Evolutionary conservation across 2,797 vertebrate species (phyloP).

Genomic region (Champsocephalus gunnari): DNA sequence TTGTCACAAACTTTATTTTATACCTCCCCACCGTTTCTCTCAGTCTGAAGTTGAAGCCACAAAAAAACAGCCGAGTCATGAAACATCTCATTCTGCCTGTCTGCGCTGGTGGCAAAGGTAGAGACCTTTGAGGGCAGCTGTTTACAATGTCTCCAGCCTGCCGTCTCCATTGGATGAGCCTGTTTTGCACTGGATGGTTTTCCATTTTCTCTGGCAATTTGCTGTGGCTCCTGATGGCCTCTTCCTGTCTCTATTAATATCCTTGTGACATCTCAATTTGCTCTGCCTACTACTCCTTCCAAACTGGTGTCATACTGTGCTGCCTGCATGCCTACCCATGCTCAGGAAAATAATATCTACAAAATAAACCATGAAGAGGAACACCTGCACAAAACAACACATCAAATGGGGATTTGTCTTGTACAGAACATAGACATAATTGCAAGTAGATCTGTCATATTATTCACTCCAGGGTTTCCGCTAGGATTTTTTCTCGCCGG

Average conservation of each 20-base stretch:
- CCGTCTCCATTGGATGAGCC: conserved; percentile 54
- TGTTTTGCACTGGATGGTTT: conserved; percentile 49
- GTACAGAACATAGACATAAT: conserved; percentile 1
- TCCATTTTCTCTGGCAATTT: conserved; percentile 65
- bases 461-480: too few species aligned
- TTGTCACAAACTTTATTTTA: conserved; percentile 59
- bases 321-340: conserved; percentile 19
- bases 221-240: conserved; percentile 44
- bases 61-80: conserved; percentile 30
- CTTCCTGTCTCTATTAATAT: conserved; percentile 72
- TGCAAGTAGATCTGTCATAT: neutral
- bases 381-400: conserved; percentile 10
- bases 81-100: conserved; percentile 34
- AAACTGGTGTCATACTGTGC: conserved; percentile 39
- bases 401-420: neutral
- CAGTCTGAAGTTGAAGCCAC: conserved; percentile 22
- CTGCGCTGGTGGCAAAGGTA: conserved; percentile 16
- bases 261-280: conserved; percentile 68
- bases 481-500: too few species aligned
- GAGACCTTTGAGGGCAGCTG: conserved; percentile 38
- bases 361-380: conserved; percentile 29
- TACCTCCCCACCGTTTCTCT: conserved; percentile 11
- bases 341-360: conserved; percentile 22
- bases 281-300: neutral
- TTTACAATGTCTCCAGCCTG: conserved; percentile 59